phyloP scores from a whole-genome alignment of 2,797 vertebrate genomes.

The Xenentodon cancila region DNA sequence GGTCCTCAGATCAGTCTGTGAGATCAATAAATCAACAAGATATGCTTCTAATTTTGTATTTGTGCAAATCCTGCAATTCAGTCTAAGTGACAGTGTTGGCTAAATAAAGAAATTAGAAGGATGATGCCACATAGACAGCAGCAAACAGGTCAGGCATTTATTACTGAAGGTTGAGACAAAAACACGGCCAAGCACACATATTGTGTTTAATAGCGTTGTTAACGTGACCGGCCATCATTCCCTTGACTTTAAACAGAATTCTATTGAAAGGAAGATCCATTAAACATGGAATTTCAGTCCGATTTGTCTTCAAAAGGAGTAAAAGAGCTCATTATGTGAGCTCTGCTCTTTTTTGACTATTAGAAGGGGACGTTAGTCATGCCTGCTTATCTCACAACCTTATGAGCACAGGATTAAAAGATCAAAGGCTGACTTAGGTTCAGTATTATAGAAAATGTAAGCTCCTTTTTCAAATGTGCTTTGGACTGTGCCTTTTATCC shows the following conservation, averaged over 20 bases:
- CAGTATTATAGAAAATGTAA: slow-evolving; percentile 91
- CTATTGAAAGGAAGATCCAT: slow-evolving; percentile 79
- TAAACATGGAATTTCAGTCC: slow-evolving; percentile 84
- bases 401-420: slow-evolving; percentile 97
- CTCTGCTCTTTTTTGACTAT: slow-evolving; percentile 87
- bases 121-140: slow-evolving; percentile 44
- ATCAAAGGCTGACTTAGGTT: slow-evolving; percentile 96
- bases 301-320: slow-evolving; percentile 87
- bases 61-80: slow-evolving; percentile 38
- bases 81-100: slow-evolving; percentile 38
- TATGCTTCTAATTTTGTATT: slow-evolving; percentile 35
- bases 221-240: slow-evolving; percentile 48
- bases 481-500: slow-evolving; percentile 77
- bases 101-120: slow-evolving; percentile 51
- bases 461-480: slow-evolving; percentile 85
- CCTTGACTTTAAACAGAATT: slow-evolving; percentile 69
- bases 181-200: slow-evolving; percentile 38
- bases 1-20: slow-evolving; percentile 24
- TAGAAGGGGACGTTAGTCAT: slow-evolving; percentile 94
- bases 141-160: slow-evolving; percentile 53
- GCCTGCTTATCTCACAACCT: slow-evolving; percentile 96
- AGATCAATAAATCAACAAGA: slow-evolving; percentile 7
- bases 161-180: slow-evolving; percentile 40
- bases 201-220: slow-evolving; percentile 31
- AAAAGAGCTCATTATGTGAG: slow-evolving; percentile 88